A percentile compares a stretch with the other conserved stretches of the same genome.
phyloP scores from a whole-genome alignment of 2,888 invertebrate genomes.

The Cosmopolites sordidus region DNA sequence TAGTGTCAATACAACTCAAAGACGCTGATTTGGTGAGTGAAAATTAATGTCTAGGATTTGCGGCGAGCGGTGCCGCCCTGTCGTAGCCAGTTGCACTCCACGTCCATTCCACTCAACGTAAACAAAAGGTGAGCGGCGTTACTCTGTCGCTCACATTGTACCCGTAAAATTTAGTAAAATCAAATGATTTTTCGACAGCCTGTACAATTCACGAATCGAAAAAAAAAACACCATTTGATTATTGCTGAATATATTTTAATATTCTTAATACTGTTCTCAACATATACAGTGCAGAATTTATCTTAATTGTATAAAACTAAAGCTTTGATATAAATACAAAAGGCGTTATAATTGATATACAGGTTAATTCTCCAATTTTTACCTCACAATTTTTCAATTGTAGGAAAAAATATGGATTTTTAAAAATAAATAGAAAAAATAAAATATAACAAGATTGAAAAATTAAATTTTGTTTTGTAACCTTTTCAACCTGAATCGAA shows the following conservation, averaged over 20 bases:
- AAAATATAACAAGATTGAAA: background rate
- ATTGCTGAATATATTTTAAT: constrained; percentile 34
- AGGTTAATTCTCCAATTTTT: constrained; percentile 12
- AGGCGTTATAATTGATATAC: constrained; percentile 38
- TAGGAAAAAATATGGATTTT: background rate
- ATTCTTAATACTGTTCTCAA: constrained; percentile 43
- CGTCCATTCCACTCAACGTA: too few relatives aligned
- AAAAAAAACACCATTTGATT: constrained; percentile 7
- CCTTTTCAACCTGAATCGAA: background rate
- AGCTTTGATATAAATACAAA: constrained; percentile 39
- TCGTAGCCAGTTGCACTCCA: too few relatives aligned
- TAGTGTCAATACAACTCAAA: too few relatives aligned
- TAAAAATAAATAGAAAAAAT: background rate
- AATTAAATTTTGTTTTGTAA: background rate
- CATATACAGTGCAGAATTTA: constrained; percentile 42
- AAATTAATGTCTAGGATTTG: too few relatives aligned
- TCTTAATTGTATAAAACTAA: constrained; percentile 41
- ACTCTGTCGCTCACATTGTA: too few relatives aligned
- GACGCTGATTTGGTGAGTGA: too few relatives aligned
- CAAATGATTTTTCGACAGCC: too few relatives aligned
- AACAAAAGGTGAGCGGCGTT: too few relatives aligned
- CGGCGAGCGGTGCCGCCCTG: too few relatives aligned
- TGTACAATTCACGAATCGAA: too few relatives aligned
- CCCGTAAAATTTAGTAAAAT: too few relatives aligned
- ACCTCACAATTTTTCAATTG: background rate